phyloP scores from a whole-genome alignment of 2,888 invertebrate genomes.

The Acleris holmiana region DNA sequence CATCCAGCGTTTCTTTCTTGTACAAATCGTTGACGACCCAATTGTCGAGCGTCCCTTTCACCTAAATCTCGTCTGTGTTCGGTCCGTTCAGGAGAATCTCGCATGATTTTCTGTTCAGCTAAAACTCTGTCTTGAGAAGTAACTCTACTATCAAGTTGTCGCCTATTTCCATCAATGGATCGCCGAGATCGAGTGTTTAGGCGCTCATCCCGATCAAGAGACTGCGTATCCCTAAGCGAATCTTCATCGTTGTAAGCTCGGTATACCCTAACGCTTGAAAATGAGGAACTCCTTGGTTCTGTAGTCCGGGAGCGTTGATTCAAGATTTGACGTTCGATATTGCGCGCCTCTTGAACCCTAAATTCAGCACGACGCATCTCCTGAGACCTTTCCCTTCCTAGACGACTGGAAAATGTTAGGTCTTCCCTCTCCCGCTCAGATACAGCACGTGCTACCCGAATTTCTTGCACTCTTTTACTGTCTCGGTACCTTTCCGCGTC shows the following conservation, averaged over 20 bases:
- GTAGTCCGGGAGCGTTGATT: conserved; percentile 4
- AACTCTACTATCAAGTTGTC: conserved; percentile 5
- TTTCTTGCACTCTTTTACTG: conserved; percentile 13
- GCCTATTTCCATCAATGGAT: conserved; percentile 3
- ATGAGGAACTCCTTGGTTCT: conserved; percentile 8
- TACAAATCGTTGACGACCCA: conserved; percentile 1
- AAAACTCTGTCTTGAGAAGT: background rate
- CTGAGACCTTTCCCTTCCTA: conserved; percentile 11
- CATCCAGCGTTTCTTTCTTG: conserved; percentile 7
- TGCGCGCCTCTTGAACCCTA: conserved; percentile 19
- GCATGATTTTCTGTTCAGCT: conserved; percentile 15
- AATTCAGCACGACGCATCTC: conserved; percentile 20
- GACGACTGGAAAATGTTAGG: conserved; percentile 31
- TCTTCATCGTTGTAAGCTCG: background rate
- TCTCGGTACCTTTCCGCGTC: conserved; percentile 23
- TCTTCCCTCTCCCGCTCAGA: conserved; percentile 38
- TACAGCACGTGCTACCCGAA: conserved; percentile 32
- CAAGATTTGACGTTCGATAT: conserved; percentile 1
- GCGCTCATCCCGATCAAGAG: conserved; percentile 26
- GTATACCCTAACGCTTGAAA: conserved; percentile 1
- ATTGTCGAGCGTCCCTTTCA: background rate
- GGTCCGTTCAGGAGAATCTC: conserved; percentile 10
- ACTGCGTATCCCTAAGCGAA: conserved; percentile 1
- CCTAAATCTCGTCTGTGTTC: conserved; percentile 10
- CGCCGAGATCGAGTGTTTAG: conserved; percentile 11